Evolutionary conservation across 2,888 invertebrate species (phyloP), one percentile per base, ranked within the genome.

Genomic region (Microctonus hyperodae): DNA sequence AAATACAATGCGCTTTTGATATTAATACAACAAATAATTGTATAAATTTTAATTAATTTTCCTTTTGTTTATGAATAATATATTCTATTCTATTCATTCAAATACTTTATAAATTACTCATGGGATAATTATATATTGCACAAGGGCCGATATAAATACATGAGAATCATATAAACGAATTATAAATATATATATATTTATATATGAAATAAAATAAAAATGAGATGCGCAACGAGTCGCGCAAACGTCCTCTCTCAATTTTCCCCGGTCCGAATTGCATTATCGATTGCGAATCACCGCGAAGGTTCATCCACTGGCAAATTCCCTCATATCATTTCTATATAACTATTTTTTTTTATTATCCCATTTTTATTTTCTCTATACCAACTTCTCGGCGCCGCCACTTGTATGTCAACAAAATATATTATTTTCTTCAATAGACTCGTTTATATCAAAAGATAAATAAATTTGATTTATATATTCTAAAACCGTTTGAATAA

Each of bases 241-340:
- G 63, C 67, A 67, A 67, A 63, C 67, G 67, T 67, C 23, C 56
- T 35, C 22, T 40, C 28, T 40, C 57, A 63, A 65, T 55, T 67
- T 67, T 67, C 50, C 67, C 66, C 56, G 50, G 62, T 51, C 62
- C 57, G 62, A 67, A 67, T 67, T 67, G 67, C 67, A 67, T 67
- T 67, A 67, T 67, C 63, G 67, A 67, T 67, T 67, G 58, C 63
- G 63, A 67, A 67, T 67, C 67, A 67, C 62, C 16, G 25, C 44
- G 25, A n/a, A 44, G 22, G 31, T 59, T 59, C 28, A 59, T 59
- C 9, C 6, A 25, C 44, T 2, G 44, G 16, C 16, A 25, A 16
- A 40, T n/a, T 59, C 25, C 25, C 22, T 44, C 44, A 28, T 10
- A n/a, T 25, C 16, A 48, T 20, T 25, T 28, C 31, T 10, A 23